phyloP scores from a whole-genome alignment of 2,113 vertebrate genomes.

The Pelusios castaneus region DNA sequence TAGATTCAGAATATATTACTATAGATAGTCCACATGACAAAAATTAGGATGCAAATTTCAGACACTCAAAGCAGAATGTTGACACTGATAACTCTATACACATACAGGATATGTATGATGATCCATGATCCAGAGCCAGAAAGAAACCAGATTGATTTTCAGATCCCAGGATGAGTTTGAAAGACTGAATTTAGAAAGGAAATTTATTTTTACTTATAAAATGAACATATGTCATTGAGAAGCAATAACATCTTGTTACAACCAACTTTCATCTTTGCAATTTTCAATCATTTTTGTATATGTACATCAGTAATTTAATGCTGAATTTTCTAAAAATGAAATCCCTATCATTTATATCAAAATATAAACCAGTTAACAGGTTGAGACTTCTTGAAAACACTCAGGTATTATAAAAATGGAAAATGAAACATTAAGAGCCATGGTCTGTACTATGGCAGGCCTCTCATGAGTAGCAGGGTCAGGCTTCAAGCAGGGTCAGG shows the following conservation, averaged over 20 bases:
- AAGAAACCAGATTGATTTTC: not conserved
- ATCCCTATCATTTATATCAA: not conserved
- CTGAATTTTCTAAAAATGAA: not conserved
- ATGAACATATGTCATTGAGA: accelerated
- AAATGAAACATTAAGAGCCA: not conserved
- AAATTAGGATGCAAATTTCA: not conserved
- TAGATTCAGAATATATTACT: not conserved
- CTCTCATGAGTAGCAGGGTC: not conserved
- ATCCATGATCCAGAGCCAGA: not conserved
- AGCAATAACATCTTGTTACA: not conserved
- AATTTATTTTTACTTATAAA: not conserved
- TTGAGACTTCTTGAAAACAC: not conserved
- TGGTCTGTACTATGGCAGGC: accelerated
- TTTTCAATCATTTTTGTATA: not conserved
- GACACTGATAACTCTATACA: not conserved
- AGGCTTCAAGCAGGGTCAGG: no score
- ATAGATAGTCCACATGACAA: not conserved
- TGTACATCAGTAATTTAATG: not conserved
- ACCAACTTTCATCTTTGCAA: not conserved
- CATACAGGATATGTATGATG: not conserved
- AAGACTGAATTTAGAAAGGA: not conserved
- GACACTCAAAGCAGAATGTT: not conserved
- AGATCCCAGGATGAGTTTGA: not conserved
- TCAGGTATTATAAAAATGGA: not conserved
- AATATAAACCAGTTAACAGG: not conserved